A percentile compares a stretch with the other conserved stretches of the same genome.
phyloP scores from a whole-genome alignment of 2,113 vertebrate species.

The Silurus glanis region DNA sequence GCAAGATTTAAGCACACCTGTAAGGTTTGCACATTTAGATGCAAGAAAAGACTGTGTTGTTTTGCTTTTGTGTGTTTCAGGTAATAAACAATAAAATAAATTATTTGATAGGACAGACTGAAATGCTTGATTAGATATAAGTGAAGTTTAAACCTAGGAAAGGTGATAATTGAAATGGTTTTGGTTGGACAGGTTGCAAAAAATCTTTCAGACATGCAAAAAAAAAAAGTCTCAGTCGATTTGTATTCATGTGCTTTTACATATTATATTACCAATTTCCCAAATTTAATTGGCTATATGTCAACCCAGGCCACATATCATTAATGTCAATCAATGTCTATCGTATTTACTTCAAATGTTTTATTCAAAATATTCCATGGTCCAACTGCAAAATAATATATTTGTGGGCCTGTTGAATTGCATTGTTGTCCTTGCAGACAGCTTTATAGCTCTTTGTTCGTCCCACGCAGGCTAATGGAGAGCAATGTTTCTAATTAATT shows the following conservation, averaged over 20 bases:
- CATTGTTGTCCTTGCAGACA: slow-evolving; percentile 22
- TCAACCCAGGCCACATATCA: background rate
- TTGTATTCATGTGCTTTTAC: slow-evolving; percentile 14
- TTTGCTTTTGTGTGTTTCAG: no score
- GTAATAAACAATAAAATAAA: background rate
- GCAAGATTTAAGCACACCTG: no score
- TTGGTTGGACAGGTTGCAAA: background rate
- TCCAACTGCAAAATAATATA: slow-evolving; percentile 1
- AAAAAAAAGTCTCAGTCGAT: background rate
- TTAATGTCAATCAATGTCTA: slow-evolving; percentile 14
- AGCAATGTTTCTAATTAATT: slow-evolving; percentile 46
- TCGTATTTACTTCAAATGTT: background rate
- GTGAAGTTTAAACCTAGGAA: background rate
- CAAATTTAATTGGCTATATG: slow-evolving; percentile 13
- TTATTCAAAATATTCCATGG: background rate
- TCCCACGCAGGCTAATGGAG: slow-evolving; percentile 32
- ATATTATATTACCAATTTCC: background rate
- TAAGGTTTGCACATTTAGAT: no score
- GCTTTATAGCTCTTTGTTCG: slow-evolving; percentile 22
- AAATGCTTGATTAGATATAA: background rate
- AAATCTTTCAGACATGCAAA: background rate
- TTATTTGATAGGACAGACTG: background rate
- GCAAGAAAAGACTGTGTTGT: no score
- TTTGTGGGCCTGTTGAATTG: background rate
- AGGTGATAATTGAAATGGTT: background rate